Percentiles rank a stretch among this genome's conserved stretches.
These are phyloP conservation scores for Halocaridina rubra DNA, from an alignment of 2,888 invertebrate genomes.

Conservation along the genomic window DNA sequence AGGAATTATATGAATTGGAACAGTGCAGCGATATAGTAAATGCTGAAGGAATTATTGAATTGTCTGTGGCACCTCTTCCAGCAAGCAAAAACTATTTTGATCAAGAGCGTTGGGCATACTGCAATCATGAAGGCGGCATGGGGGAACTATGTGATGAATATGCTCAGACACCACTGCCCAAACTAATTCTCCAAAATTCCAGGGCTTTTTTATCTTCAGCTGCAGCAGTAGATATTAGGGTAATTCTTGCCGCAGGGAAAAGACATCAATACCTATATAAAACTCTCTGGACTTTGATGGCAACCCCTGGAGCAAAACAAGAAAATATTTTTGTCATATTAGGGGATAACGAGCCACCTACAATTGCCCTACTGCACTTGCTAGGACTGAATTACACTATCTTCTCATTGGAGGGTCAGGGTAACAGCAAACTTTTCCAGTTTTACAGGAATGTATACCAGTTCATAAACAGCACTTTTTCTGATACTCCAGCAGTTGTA, in stretches of 20 bases:
- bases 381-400: constrained; percentile 21
- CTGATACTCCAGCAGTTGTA: constrained; percentile 35
- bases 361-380: constrained; percentile 25
- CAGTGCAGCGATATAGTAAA: not conserved
- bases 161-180: not conserved
- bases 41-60: not conserved
- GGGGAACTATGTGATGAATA: constrained; percentile 24
- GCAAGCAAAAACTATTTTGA: not conserved
- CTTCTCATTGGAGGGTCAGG: not conserved
- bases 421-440: constrained; percentile 46
- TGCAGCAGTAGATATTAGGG: not conserved
- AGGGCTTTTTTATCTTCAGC: not conserved
- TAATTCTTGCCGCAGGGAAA: constrained; percentile 39
- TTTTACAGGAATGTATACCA: constrained; percentile 48
- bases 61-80: not conserved
- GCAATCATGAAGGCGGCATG: constrained; percentile 10
- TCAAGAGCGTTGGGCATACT: constrained; percentile 28
- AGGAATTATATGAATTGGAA: no score
- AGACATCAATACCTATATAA: constrained; percentile 41
- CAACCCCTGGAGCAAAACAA: constrained; percentile 1
- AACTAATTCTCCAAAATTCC: not conserved
- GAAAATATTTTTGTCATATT: constrained; percentile 26
- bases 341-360: not conserved
- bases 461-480: constrained; percentile 15
- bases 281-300: constrained; percentile 18